phyloP scores from a whole-genome alignment of 2,797 vertebrate genomes.

The Rhodeus uyekii region DNA sequence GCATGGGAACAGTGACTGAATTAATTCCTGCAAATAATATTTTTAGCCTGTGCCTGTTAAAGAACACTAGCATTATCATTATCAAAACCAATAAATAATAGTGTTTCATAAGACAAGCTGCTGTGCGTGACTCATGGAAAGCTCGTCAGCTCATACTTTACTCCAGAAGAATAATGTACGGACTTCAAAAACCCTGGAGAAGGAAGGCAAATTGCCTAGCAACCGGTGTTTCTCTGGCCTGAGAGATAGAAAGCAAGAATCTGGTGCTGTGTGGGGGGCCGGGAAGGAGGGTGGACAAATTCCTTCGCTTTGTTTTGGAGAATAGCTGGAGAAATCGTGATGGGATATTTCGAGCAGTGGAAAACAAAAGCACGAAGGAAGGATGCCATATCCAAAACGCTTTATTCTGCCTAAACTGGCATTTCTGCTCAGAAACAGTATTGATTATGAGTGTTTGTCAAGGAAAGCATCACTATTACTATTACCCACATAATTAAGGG shows the following conservation, averaged over 20 bases:
- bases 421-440: background rate
- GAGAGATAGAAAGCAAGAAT: slow-evolving; percentile 14
- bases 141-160: slow-evolving; percentile 34
- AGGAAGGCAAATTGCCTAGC: slow-evolving; percentile 69
- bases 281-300: slow-evolving; percentile 15
- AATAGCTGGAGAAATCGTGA: slow-evolving; percentile 43
- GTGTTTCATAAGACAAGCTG: slow-evolving; percentile 42
- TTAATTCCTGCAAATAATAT: slow-evolving; percentile 42
- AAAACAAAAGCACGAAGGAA: slow-evolving; percentile 1
- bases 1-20: slow-evolving; percentile 46
- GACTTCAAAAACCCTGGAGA: slow-evolving; percentile 37
- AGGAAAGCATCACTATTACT: background rate
- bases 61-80: slow-evolving; percentile 40
- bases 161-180: slow-evolving; percentile 27
- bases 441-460: background rate
- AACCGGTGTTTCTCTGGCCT: slow-evolving; percentile 56
- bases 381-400: background rate
- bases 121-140: slow-evolving; percentile 23
- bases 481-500: background rate
- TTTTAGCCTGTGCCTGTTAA: slow-evolving; percentile 48
- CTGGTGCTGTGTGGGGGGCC: background rate
- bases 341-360: slow-evolving; percentile 9
- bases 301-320: slow-evolving; percentile 22
- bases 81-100: slow-evolving; percentile 55
- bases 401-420: background rate